Base-by-base conservation (phyloP, 1,140 invertebrate genomes). In the Tyrophagus putrescentiae region DNA sequence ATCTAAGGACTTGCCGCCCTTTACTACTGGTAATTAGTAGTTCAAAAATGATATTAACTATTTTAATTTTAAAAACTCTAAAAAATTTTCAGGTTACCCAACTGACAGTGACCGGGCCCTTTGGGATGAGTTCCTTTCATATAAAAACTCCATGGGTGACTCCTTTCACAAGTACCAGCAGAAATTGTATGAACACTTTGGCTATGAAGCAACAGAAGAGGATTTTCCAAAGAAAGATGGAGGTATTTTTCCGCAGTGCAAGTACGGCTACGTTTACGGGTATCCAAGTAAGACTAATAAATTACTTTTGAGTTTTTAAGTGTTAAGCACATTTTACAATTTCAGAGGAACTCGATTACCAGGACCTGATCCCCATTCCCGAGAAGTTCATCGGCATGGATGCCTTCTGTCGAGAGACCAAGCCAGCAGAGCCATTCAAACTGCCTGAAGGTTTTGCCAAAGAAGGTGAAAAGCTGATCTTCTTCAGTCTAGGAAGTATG, bases 281-380 rank as follows among this genome's bases (percentile, higher is more conserved):
- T 42, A 3, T 42, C 41, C n/a, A n/a, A n/a, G n/a, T n/a, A n/a
- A n/a, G n/a, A n/a, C n/a, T n/a, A n/a, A n/a, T n/a, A n/a, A n/a
- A n/a, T n/a, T n/a, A n/a, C n/a, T n/a, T n/a, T n/a, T n/a, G n/a
- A n/a, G n/a, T n/a, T n/a, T n/a, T n/a, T n/a, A n/a, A n/a, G n/a
- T n/a, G n/a, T n/a, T 61, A 61, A n/a, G n/a, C n/a, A n/a, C n/a
- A n/a, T n/a, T n/a, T n/a, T n/a, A n/a, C n/a, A n/a, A n/a, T n/a
- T 27, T 60, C 61, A 13, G 42, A 52, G 54, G 61, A 63, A 18
- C 53, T 62, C 31, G 61, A 62, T 36, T 62, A 62, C 41, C n/a
- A 61, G n/a, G 61, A 62, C 13, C 9, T 62, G 6, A 25, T 11
- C 21, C 52, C 34, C 3, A 5, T 1, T 1, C 36, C 34, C n/a